Evolutionary conservation across 2,888 invertebrate species (phyloP), one percentile per base, ranked within the genome.

Genomic region (Melipona beecheii): DNA sequence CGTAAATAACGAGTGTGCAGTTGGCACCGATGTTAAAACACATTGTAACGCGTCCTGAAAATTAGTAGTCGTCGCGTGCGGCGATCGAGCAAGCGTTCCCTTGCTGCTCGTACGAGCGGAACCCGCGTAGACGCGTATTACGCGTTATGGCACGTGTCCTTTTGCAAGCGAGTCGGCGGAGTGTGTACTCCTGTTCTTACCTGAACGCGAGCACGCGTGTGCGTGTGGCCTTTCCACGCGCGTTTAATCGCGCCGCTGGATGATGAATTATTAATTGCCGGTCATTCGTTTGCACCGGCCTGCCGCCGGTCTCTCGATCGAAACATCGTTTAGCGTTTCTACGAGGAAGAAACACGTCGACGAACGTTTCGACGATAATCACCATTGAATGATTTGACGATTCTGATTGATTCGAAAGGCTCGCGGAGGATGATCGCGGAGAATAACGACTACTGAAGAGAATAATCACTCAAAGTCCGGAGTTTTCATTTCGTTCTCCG

Each of bases 181-280:
- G 56, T 43, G 43, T 43, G 43, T 64, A 71, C 78, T 64, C 70
- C 43, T 43, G 75, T 84, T 79, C 79, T 87, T 81, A 69, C 69
- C 27, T 64, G 31, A 17, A 60, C 27, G 24, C 17, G 64, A 21
- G 69, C n/a, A 58, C 79, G 68, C 72, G 80, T 74, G 75, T 74
- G 76, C 81, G 71, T 74, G 75, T 74, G 75, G 75, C 74, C 75
- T 84, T 83, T 80, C 75, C 76, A 31, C 31, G 21, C 79, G 60
- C 24, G 72, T 72, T 68, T 66, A 62, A 75, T 72, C 78, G 64
- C 64, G 65, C 72, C 66, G 64, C 52, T 52, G 71, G 49, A 80
- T 70, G 83, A 87, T 89, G 87, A 89, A 89, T 89, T 87, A 87
- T 89, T 89, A 89, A 89, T 89, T 85, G 74, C 84, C 82, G 75